Percentiles rank a stretch among this genome's conserved stretches.
phyloP scores from a whole-genome alignment of 2,797 vertebrate species.

The Anabacerthia variegaticeps region DNA sequence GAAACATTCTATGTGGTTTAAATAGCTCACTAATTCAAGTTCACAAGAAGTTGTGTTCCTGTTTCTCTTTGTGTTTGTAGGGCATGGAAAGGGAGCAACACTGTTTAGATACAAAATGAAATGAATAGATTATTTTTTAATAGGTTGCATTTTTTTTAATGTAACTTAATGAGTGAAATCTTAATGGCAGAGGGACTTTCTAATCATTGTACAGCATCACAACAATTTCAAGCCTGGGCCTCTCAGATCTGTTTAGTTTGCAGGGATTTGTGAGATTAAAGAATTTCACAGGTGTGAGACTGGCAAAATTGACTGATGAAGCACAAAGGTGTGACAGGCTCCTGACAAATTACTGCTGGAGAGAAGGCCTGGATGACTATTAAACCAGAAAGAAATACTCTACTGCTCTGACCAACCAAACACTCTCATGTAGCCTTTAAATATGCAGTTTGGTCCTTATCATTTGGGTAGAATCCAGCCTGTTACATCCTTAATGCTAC shows the following conservation, averaged over 20 bases:
- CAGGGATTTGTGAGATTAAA: neutral
- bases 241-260: neutral
- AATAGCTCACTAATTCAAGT: neutral
- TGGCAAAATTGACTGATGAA: neutral
- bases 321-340: neutral
- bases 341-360: neutral
- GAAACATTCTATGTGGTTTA: neutral
- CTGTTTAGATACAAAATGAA: neutral
- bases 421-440: neutral
- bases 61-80: neutral
- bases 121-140: neutral
- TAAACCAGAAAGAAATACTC: neutral
- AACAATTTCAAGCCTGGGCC: neutral
- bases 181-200: neutral
- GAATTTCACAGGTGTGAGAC: neutral
- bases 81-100: neutral
- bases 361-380: neutral
- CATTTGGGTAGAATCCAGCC: neutral
- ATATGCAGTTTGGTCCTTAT: neutral
- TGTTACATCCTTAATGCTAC: neutral
- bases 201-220: neutral
- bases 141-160: neutral
- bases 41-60: neutral
- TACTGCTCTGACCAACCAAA: neutral
- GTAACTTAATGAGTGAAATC: neutral